Conservation (phyloP, 2,797 vertebrate genomes). For the Sphaeramia orbicularis region DNA sequence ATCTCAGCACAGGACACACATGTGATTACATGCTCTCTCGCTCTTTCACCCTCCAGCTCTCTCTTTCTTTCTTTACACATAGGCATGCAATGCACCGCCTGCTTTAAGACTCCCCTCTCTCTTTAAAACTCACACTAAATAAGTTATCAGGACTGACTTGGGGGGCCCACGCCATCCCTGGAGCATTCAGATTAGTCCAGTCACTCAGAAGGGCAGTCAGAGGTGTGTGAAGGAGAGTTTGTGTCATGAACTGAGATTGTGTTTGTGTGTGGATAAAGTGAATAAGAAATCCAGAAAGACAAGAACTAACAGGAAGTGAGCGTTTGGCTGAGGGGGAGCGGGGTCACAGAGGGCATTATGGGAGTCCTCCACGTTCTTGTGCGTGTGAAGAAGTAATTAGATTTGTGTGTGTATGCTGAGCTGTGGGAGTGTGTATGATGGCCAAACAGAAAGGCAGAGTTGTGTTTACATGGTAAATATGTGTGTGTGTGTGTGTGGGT, state of each 20-base stretch:
- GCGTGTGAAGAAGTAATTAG: slow-evolving; percentile 76
- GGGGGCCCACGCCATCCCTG: background rate
- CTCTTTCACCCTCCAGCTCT: slow-evolving; percentile 20
- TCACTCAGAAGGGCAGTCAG: slow-evolving; percentile 23
- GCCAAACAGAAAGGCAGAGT: slow-evolving; percentile 73
- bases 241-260: slow-evolving; percentile 51
- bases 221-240: slow-evolving; percentile 37
- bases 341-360: slow-evolving; percentile 66
- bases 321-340: slow-evolving; percentile 46
- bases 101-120: slow-evolving; percentile 1
- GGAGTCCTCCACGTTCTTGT: slow-evolving; percentile 69
- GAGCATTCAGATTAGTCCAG: background rate
- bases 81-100: background rate
- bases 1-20: slow-evolving; percentile 68
- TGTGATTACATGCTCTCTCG: slow-evolving; percentile 68
- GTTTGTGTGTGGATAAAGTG: background rate
- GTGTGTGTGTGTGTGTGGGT: slow-evolving; percentile 54
- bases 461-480: slow-evolving; percentile 79
- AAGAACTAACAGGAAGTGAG: slow-evolving; percentile 66
- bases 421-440: slow-evolving; percentile 74
- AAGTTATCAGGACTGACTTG: slow-evolving; percentile 4
- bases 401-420: slow-evolving; percentile 47
- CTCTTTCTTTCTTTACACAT: background rate
- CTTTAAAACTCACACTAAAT: slow-evolving; percentile 1
- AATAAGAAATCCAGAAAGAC: slow-evolving; percentile 22